Base-by-base conservation (phyloP, 2,113 vertebrate species). In the Microcebus lehilahytsara region DNA sequence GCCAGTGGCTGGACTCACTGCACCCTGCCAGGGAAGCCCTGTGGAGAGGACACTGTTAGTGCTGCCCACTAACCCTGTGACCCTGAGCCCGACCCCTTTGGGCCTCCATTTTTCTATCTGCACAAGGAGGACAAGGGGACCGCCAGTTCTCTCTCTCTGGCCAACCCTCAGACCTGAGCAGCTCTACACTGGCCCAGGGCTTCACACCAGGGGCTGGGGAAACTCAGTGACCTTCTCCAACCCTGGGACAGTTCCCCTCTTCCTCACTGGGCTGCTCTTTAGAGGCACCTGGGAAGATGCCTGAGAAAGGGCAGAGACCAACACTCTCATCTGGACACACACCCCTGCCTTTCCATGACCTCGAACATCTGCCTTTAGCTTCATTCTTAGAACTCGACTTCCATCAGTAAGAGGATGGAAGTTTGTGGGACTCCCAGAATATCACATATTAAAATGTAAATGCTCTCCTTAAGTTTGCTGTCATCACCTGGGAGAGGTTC, bases 311-410 rank as follows among this genome's bases (percentile, higher is more conserved):
- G 5, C 37, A 67, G 8, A 14, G 34, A 17, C 10, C n/a, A 66
- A 6, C 34, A 20, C 58, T 34, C 42, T 62, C 27, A 34, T 83
- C 51, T 66, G 64, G 37, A 95, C 32, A 27, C 49, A 74, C 17
- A 69, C 4, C 27, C 32, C 10, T 75, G 25, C 40, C 75, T 27
- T 94, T 62, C 42, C 11, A 0, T n/a, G 27, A 56, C 32, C 72
- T 64, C 51, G 58, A 20, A 56, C n/a, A 46, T 84, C 84, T 51
- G 37, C 30, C 56, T 62, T 46, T 75, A 40, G 58, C 62, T 56
- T 80, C 69, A 34, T 74, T 40, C 58, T 93, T 64, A 75, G 34
- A 78, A 71, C 10, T 58, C 46, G 9, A 66, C 78, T 87, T 88
- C n/a, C 30, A 80, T 40, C 74, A 17, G 14, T 1, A 25, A 64